phyloP scores from a whole-genome alignment of 2,888 invertebrate genomes.

The Eilema sororculum region DNA sequence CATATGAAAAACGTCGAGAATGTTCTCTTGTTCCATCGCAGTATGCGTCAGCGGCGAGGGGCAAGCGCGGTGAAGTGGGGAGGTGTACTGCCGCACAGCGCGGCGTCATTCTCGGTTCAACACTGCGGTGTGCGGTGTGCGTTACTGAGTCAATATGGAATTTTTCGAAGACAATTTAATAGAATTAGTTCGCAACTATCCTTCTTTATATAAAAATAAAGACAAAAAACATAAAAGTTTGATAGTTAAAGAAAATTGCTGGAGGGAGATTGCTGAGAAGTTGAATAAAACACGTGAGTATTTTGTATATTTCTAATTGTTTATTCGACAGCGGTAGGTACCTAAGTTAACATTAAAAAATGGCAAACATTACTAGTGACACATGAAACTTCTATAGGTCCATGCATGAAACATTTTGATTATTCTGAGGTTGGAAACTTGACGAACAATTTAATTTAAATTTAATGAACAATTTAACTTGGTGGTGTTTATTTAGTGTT shows the following conservation, averaged over 20 bases:
- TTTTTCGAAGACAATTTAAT: conserved; percentile 13
- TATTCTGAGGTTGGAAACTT: no score
- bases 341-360: conserved; percentile 31
- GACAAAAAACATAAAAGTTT: background rate
- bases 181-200: conserved; percentile 9
- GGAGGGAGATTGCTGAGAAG: conserved; percentile 31
- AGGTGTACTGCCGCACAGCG: conserved; percentile 5
- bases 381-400: no score
- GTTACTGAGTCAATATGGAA: conserved; percentile 5
- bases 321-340: no score
- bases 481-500: conserved; percentile 31
- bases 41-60: conserved; percentile 31
- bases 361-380: conserved; percentile 31
- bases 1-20: conserved; percentile 26
- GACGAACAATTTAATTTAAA: conserved; percentile 13
- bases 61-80: conserved; percentile 27
- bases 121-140: conserved; percentile 9
- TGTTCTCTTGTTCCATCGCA: conserved; percentile 30
- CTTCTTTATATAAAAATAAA: conserved; percentile 15
- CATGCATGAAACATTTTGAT: no score
- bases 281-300: conserved; percentile 26
- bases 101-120: conserved; percentile 2
- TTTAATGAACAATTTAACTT: conserved; percentile 27
- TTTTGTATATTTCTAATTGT: conserved; percentile 15
- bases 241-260: conserved; percentile 21